Conservation (phyloP, 2,113 vertebrate genomes). For the Capreolus pygargus region DNA sequence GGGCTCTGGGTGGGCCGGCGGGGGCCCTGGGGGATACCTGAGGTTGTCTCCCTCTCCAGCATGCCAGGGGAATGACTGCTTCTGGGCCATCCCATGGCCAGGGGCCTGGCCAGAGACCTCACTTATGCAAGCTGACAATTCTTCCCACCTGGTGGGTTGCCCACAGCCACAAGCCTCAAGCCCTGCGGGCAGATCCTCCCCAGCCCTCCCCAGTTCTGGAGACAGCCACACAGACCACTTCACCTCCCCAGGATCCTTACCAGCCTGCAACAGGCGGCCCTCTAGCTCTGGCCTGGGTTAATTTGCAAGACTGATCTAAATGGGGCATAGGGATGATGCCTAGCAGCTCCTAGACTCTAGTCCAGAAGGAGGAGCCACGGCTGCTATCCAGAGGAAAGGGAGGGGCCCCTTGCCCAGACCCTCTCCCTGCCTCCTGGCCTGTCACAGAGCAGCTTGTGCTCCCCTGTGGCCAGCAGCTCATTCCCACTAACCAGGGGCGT, state of each 20-base stretch:
- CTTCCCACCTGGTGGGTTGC: not conserved
- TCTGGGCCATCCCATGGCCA: not conserved
- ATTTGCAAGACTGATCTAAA: not conserved
- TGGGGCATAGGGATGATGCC: not conserved
- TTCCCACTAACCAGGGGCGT: not conserved
- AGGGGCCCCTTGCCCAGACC: not conserved
- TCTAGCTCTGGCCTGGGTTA: not conserved
- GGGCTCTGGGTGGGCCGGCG: not conserved
- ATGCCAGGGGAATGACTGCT: rapidly evolving
- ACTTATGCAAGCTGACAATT: not conserved
- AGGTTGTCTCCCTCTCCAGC: rapidly evolving
- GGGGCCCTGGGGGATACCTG: too few relatives aligned
- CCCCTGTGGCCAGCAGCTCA: not conserved
- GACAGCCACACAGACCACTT: not conserved
- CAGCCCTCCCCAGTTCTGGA: not conserved
- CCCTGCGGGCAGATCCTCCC: not conserved
- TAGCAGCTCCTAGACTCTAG: not conserved
- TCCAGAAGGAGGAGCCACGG: rapidly evolving
- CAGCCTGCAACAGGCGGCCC: not conserved
- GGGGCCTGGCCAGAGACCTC: not conserved
- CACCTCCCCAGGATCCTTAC: rapidly evolving
- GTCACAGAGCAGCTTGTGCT: not conserved
- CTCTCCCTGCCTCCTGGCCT: not conserved
- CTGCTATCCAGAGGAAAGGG: not conserved
- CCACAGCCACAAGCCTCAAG: not conserved